These are phyloP conservation scores for Trachelus iudaicus DNA, from an alignment of 2,888 invertebrate genomes.

Conservation along the genomic window DNA sequence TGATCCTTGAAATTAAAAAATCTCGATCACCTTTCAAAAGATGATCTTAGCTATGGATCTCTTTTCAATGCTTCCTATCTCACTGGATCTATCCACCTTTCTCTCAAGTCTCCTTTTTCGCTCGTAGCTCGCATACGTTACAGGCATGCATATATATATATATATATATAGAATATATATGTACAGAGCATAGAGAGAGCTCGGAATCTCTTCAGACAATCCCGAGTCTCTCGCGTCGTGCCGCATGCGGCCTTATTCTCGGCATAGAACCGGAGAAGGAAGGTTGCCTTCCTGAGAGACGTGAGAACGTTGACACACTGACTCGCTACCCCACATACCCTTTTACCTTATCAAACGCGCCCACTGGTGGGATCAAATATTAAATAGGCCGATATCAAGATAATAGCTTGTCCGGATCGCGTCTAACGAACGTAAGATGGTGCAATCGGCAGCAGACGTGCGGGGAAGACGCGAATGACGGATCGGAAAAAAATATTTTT, in stretches of 20 bases:
- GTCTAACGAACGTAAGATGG: conserved; percentile 4
- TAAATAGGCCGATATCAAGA: neutral
- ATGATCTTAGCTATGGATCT: neutral
- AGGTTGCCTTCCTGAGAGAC: conserved; percentile 52
- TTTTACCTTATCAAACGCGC: conserved; percentile 56
- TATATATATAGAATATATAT: neutral
- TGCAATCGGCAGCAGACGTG: conserved; percentile 14
- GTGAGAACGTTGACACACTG: conserved; percentile 64
- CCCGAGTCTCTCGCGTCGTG: neutral
- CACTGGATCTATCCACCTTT: conserved; percentile 38
- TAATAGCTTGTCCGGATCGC: neutral
- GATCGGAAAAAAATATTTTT: neutral
- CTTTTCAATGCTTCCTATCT: conserved; percentile 14
- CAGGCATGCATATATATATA: neutral
- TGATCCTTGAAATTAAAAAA: no score
- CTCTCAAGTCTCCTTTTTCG: neutral
- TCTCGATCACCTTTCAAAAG: no score
- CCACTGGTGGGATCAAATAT: neutral
- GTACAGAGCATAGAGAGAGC: neutral
- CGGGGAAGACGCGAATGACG: neutral
- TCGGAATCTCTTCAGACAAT: neutral
- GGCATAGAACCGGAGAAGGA: conserved; percentile 45
- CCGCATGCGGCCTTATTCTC: conserved; percentile 59
- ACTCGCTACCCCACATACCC: conserved; percentile 67
- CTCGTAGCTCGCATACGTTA: conserved; percentile 12